Conservation (phyloP, 2,113 vertebrate genomes). For the Setophaga coronata region DNA sequence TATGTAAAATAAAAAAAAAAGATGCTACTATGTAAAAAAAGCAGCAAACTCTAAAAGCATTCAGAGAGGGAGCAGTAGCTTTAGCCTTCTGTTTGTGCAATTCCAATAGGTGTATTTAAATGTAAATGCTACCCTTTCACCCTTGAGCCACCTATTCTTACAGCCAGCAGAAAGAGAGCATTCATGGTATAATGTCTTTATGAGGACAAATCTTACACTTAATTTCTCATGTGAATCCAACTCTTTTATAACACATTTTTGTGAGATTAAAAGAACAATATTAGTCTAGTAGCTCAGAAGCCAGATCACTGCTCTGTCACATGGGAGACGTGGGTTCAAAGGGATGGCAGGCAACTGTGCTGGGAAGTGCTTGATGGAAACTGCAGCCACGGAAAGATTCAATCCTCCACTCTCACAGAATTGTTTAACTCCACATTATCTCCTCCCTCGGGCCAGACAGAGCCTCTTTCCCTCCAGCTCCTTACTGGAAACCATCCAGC, state of each 20-base stretch:
- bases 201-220: constrained; percentile 68
- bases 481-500: background rate
- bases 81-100: constrained; percentile 66
- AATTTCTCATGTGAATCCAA: constrained; percentile 70
- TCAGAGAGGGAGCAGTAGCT: constrained; percentile 51
- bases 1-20: background rate
- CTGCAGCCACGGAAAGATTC: background rate
- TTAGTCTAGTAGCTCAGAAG: constrained; percentile 53
- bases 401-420: background rate
- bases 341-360: background rate
- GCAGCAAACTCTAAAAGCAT: constrained; percentile 32
- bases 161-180: constrained; percentile 67
- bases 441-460: background rate
- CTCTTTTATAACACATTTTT: constrained; percentile 57
- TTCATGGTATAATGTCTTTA: constrained; percentile 74
- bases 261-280: constrained; percentile 60
- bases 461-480: background rate
- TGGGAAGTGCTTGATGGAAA: background rate
- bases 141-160: constrained; percentile 72
- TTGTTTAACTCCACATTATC: background rate
- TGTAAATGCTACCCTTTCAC: constrained; percentile 77
- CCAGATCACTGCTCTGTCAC: constrained; percentile 48
- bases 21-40: background rate
- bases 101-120: constrained; percentile 75
- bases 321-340: constrained; percentile 38